Evolutionary conservation across 2,113 vertebrate species (phyloP), one percentile per base, ranked within the genome.

Genomic region (Carlito syrichta): DNA sequence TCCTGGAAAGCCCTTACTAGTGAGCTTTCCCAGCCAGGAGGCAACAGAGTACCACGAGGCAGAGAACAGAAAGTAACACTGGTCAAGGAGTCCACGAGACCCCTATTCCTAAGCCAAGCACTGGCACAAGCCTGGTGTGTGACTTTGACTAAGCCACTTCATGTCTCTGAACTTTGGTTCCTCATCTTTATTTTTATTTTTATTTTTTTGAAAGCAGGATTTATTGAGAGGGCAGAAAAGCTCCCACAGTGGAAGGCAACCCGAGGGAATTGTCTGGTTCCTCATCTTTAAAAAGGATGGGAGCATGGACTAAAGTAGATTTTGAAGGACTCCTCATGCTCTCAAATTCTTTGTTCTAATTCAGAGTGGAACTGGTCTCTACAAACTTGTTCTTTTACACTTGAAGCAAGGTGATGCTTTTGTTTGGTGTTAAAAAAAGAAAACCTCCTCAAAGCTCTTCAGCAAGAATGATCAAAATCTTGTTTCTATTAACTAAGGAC

Each of bases 1-100:
- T 48, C 62, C 74, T 13, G 50, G 73, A 87, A 93, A 95, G 30
- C 19, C 86, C 58, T 94, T 89, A 84, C 43, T 43, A 50, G 63
- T 60, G 66, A 66, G 16, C 23, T 94, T 95, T 91, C 54, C 38
- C 43, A 95, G 86, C 73, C 87, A 91, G 68, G 86, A 86, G 22
- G 62, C 48, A 62, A 60, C 8, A n/a, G 58, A 71, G 45, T n/a
- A 89, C 60, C 84, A 77, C 6, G 22, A 91, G 27, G 43, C 56
- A n/a, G 66, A 48, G 54, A 91, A 45, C 0, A 85, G 35, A 81
- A 79, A 89, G 48, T n/a, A 83, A 7, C 14, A 56, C n/a, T 76
- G 13, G 25, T 40, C 12, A 35, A 86, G 76, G 30, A 62, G 27
- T 30, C 2, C 86, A 50, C 1, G 40, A 71, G 16, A 87, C 45